phyloP scores from a whole-genome alignment of 2,113 vertebrate species.

The Epinephelus cyanopodus region DNA sequence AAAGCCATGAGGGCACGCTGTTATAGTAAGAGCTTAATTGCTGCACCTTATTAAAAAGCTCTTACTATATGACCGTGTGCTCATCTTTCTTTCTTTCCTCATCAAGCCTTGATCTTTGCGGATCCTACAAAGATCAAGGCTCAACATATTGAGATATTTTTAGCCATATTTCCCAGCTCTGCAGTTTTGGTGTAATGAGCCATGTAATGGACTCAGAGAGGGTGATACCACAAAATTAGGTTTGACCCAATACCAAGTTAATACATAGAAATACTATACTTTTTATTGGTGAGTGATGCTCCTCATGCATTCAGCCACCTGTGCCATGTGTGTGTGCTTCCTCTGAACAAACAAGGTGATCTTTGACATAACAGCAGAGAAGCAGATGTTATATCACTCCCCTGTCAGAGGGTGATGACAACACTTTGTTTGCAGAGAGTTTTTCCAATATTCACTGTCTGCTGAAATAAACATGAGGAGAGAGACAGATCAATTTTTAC shows the following conservation, averaged over 20 bases:
- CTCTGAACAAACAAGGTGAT: background rate
- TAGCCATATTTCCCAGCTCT: too few relatives aligned
- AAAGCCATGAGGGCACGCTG: background rate
- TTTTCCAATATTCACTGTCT: background rate
- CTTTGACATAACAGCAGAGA: background rate
- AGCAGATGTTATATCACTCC: background rate
- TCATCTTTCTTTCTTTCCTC: background rate
- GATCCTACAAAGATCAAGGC: constrained; percentile 1
- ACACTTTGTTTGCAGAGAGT: background rate
- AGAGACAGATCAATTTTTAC: background rate
- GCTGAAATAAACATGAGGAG: background rate
- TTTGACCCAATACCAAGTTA: background rate
- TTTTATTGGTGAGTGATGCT: background rate
- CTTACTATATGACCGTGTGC: background rate
- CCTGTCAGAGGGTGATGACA: background rate
- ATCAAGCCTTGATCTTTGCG: background rate
- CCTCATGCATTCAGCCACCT: background rate
- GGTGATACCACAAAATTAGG: background rate
- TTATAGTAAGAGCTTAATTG: background rate
- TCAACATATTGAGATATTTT: background rate
- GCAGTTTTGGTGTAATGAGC: background rate
- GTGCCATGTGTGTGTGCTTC: background rate
- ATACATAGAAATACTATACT: background rate
- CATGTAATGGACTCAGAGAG: background rate
- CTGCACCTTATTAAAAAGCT: constrained; percentile 14